Conservation (phyloP, 2,888 invertebrate species). For the Ennomos fuscantarius region DNA sequence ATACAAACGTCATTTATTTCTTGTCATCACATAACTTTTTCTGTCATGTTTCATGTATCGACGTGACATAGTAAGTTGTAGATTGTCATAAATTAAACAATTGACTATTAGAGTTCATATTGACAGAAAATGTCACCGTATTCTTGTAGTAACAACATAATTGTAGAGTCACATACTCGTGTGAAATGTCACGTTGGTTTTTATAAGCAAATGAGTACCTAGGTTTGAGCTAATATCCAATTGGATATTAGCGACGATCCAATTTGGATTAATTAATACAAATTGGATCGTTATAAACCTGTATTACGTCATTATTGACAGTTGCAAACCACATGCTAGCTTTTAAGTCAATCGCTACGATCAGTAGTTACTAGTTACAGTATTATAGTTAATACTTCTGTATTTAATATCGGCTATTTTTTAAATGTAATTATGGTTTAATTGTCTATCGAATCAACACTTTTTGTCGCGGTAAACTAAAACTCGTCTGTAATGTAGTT, state of each 20-base stretch:
- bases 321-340: background rate
- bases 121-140: slow-evolving; percentile 19
- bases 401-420: too few species aligned
- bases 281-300: slow-evolving; percentile 27
- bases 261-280: too few species aligned
- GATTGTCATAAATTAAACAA: slow-evolving; percentile 7
- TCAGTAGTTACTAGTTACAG: too few species aligned
- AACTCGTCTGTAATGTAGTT: too few species aligned
- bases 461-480: too few species aligned
- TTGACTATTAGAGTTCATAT: slow-evolving; percentile 13
- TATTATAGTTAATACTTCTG: too few species aligned
- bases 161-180: slow-evolving; percentile 19
- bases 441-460: too few species aligned
- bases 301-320: background rate
- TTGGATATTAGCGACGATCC: too few species aligned
- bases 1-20: background rate
- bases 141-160: slow-evolving; percentile 25
- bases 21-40: background rate
- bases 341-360: background rate
- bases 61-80: slow-evolving; percentile 4
- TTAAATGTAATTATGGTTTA: too few species aligned
- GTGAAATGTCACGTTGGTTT: slow-evolving; percentile 25
- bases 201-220: slow-evolving; percentile 10
- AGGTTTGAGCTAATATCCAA: slow-evolving; percentile 18
- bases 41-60: slow-evolving; percentile 1